Percentiles rank a stretch among this genome's conserved stretches.
Conservation (phyloP, 37 sponge, comb jelly and placozoan species). For the Chondrilla cf. caribensis region DNA sequence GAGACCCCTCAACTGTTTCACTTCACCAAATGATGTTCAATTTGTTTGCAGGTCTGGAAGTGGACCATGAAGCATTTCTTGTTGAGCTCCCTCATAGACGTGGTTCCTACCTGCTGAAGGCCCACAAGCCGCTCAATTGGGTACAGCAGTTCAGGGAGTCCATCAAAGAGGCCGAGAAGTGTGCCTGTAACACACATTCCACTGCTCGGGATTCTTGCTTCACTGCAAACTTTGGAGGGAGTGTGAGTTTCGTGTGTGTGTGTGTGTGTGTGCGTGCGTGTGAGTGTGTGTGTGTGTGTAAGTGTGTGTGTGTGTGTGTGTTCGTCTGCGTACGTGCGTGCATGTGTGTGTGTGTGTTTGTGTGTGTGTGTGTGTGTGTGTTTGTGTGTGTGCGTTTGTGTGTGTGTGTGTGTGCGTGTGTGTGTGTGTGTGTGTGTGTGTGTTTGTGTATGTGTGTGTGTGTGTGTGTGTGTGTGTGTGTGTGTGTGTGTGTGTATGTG, state of each 20-base stretch:
- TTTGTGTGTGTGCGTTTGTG: no score
- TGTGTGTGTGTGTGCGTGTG: no score
- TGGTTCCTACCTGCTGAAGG: neutral
- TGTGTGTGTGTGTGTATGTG: no score
- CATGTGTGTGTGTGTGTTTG: no score
- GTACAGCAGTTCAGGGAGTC: neutral
- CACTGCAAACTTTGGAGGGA: conserved; percentile 12
- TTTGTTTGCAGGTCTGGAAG: neutral
- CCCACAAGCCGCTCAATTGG: conserved; percentile 7
- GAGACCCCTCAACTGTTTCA: no score
- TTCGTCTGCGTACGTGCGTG: no score
- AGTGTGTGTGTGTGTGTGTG: no score
- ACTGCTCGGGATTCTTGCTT: neutral
- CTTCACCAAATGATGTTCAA: no score
- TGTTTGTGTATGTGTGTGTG: no score
- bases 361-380: no score
- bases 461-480: no score
- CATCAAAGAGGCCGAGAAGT: conserved; percentile 2
- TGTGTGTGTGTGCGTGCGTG: neutral
- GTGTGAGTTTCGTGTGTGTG: neutral
- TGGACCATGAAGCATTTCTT: conserved; percentile 2
- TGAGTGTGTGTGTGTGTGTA: neutral
- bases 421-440: no score
- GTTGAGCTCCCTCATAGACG: neutral
- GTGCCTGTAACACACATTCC: neutral